Evolutionary conservation across 2,888 invertebrate species (phyloP).

Genomic region (Hydrotaea diabolus): DNA sequence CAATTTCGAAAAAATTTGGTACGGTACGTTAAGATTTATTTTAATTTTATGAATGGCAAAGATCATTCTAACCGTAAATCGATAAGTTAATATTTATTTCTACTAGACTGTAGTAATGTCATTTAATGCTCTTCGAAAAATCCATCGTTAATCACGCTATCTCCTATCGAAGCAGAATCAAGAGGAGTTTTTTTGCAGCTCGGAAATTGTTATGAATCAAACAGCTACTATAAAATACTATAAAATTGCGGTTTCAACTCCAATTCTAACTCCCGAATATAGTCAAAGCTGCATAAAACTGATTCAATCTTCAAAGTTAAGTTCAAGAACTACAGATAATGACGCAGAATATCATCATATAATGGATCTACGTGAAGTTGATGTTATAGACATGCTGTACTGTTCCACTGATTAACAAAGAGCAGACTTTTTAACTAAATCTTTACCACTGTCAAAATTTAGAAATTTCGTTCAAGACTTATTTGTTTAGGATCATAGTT

Average conservation of each 20-base stretch:
- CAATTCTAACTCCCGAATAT: not conserved
- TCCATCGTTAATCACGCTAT: not conserved
- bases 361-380: not conserved
- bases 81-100: too few relatives aligned
- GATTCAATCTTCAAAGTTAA: too few relatives aligned
- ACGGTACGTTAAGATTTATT: too few relatives aligned
- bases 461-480: not conserved
- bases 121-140: slow-evolving; percentile 10
- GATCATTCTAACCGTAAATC: too few relatives aligned
- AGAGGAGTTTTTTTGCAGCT: slow-evolving; percentile 20
- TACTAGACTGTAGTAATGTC: not conserved
- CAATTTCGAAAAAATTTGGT: too few relatives aligned
- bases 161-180: not conserved
- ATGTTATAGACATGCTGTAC: not conserved
- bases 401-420: not conserved
- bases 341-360: not conserved
- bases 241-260: not conserved
- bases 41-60: too few relatives aligned
- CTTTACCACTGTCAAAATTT: slow-evolving; percentile 17
- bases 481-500: not conserved
- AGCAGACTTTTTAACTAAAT: slow-evolving; percentile 1
- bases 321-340: too few relatives aligned
- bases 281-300: not conserved
- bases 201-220: slow-evolving; percentile 12
- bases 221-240: not conserved